Base-by-base conservation (phyloP, 1,140 invertebrate genomes). In the Apis florea region DNA sequence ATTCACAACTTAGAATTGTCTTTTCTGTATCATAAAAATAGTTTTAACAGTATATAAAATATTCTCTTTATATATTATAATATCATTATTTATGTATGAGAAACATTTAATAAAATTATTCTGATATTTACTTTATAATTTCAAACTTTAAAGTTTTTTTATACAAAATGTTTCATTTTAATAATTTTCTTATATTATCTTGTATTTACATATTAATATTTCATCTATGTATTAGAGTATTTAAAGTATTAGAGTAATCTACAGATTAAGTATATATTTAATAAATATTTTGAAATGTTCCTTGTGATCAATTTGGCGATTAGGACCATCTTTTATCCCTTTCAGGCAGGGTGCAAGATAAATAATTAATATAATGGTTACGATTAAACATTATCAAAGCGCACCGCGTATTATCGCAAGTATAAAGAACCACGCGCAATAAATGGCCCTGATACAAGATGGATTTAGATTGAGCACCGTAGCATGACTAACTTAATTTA, bases 271-370 rank as follows among this genome's bases (percentile, higher is more conserved):
- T 47, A 47, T 40, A 40, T 40, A 40, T 40, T 40, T 40, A 40
- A 40, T 26, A 9, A 21, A 69, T 24, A 24, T 26, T 40, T 24
- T 68, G 54, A 31, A 13, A 40, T 72, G 70, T 73, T 73, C 49
- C 58, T 70, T 64, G 67, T 54, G 54, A 75, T n/a, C 40, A 26
- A 26, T 68, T 58, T 63, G 72, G 76, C 72, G 75, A 73, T 86
- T 83, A 84, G 72, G 9, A 85, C 81, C 74, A 88, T 82, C 78
- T 80, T 83, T 74, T 79, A 84, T 91, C 88, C 90, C 90, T 91
- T 91, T 91, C 71, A 91, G 85, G 88, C 87, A 91, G 89, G 89
- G 90, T 91, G 79, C 80, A 84, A 90, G 71, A 85, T 66, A 85
- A 72, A 73, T 59, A 73, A 88, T 69, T 80, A 79, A 85, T 77